A percentile compares a stretch with the other conserved stretches of the same genome.
Conservation (phyloP, 2,113 vertebrate genomes). For the Gadus chalcogrammus region DNA sequence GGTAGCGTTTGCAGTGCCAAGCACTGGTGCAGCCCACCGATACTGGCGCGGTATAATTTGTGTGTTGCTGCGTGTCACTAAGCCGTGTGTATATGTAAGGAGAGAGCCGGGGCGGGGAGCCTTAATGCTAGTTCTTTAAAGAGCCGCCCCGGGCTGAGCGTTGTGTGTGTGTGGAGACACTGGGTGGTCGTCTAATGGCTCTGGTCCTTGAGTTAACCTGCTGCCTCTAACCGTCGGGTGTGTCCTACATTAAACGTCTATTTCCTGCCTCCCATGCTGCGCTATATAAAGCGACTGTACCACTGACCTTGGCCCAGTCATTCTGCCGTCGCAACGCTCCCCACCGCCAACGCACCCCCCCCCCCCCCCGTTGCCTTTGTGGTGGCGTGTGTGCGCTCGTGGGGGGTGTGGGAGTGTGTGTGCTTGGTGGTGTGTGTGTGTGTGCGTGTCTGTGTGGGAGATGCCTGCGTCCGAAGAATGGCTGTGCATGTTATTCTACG, state of each 20-base stretch:
- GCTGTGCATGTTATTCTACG: slow-evolving; percentile 3
- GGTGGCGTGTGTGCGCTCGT: background rate
- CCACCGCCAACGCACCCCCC: no score
- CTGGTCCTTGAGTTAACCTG: slow-evolving; percentile 73
- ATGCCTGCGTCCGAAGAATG: background rate
- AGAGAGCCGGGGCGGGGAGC: slow-evolving; percentile 24
- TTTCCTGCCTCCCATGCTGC: slow-evolving; percentile 75
- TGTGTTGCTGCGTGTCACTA: slow-evolving; percentile 67
- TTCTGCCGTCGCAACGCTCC: slow-evolving; percentile 65
- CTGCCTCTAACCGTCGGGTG: slow-evolving; percentile 75
- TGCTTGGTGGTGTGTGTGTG: background rate
- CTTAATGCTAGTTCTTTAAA: slow-evolving; percentile 67
- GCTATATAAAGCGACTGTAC: slow-evolving; percentile 73
- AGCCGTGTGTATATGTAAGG: slow-evolving; percentile 18
- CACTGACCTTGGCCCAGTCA: slow-evolving; percentile 74
- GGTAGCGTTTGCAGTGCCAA: slow-evolving; percentile 58
- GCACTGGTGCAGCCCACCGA: slow-evolving; percentile 65
- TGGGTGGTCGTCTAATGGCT: slow-evolving; percentile 74
- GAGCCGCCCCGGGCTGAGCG: slow-evolving; percentile 59
- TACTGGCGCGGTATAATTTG: slow-evolving; percentile 65
- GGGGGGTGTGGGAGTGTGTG: slow-evolving; percentile 11
- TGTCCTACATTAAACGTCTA: slow-evolving; percentile 75
- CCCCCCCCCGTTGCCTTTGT: slow-evolving; percentile 7
- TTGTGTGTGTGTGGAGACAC: slow-evolving; percentile 67
- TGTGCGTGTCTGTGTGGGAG: background rate